Conservation (phyloP, 2,888 invertebrate genomes). For the Tetranychus truncatus region DNA sequence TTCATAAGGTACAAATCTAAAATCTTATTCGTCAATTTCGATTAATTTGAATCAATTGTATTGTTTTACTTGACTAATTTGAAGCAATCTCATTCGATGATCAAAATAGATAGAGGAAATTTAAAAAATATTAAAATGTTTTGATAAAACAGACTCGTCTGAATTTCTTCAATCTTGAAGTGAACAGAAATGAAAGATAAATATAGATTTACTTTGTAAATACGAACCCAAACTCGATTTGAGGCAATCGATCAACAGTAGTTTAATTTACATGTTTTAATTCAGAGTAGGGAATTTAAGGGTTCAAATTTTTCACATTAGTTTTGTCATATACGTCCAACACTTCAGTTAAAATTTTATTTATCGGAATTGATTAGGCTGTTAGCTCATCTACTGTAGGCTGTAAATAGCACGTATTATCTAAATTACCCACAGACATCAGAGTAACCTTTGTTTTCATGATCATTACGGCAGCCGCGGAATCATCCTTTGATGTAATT, state of each 20-base stretch:
- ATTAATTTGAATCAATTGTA: too few species aligned
- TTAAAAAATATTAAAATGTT: too few species aligned
- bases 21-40: too few species aligned
- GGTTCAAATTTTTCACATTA: too few species aligned
- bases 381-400: constrained; percentile 46
- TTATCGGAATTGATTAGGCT: neutral
- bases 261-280: neutral
- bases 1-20: too few species aligned
- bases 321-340: neutral
- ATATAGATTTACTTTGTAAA: neutral
- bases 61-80: too few species aligned
- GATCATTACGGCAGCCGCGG: constrained; percentile 48
- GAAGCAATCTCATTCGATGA: too few species aligned
- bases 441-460: constrained; percentile 52
- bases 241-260: neutral
- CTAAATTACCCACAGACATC: constrained; percentile 61
- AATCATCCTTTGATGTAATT: constrained; percentile 48
- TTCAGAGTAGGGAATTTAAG: neutral
- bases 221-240: neutral
- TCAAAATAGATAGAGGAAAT: too few species aligned
- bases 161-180: too few species aligned
- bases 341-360: neutral
- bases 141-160: too few species aligned
- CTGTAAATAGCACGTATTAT: constrained; percentile 57
- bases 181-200: neutral